phyloP scores from a whole-genome alignment of 2,113 vertebrate genomes.

The Pollachius pollachius region DNA sequence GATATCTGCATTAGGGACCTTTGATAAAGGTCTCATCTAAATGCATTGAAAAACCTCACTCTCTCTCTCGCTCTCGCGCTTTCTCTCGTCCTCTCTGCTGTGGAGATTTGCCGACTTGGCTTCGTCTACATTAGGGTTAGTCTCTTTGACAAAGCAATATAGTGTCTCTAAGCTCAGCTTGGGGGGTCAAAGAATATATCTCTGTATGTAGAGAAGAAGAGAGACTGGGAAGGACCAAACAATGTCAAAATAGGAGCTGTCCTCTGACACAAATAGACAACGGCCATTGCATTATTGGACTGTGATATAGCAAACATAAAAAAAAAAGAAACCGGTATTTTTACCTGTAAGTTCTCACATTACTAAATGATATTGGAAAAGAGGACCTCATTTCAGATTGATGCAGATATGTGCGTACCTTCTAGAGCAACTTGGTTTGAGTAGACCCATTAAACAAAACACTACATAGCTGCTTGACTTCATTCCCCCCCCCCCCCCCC shows the following conservation, averaged over 20 bases:
- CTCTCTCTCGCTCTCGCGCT: slow-evolving; percentile 43
- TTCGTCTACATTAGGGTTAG: slow-evolving; percentile 73
- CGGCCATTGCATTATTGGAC: too few relatives aligned
- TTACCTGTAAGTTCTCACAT: too few relatives aligned
- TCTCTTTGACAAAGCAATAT: slow-evolving; percentile 53
- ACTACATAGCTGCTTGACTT: slow-evolving; percentile 63
- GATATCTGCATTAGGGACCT: slow-evolving; percentile 80
- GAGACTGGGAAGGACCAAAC: neutral
- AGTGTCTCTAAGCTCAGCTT: slow-evolving; percentile 58
- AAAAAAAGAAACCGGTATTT: too few relatives aligned
- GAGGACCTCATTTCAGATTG: slow-evolving; percentile 43
- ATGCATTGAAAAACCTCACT: slow-evolving; percentile 79
- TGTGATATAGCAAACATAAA: too few relatives aligned
- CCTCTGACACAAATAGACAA: too few relatives aligned
- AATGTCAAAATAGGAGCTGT: neutral
- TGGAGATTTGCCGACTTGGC: slow-evolving; percentile 73
- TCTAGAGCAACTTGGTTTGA: slow-evolving; percentile 48
- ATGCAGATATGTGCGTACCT: slow-evolving; percentile 48
- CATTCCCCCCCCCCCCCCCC: slow-evolving; percentile 2
- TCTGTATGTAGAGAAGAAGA: neutral
- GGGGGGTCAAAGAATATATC: slow-evolving; percentile 8
- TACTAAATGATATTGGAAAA: too few relatives aligned
- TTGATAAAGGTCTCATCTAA: slow-evolving; percentile 84
- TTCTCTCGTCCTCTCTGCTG: too few relatives aligned
- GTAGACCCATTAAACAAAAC: slow-evolving; percentile 63